Evolutionary conservation across 2,113 vertebrate species (phyloP), one percentile per base, ranked within the genome.

Genomic region (Acrocephalus kingi): DNA sequence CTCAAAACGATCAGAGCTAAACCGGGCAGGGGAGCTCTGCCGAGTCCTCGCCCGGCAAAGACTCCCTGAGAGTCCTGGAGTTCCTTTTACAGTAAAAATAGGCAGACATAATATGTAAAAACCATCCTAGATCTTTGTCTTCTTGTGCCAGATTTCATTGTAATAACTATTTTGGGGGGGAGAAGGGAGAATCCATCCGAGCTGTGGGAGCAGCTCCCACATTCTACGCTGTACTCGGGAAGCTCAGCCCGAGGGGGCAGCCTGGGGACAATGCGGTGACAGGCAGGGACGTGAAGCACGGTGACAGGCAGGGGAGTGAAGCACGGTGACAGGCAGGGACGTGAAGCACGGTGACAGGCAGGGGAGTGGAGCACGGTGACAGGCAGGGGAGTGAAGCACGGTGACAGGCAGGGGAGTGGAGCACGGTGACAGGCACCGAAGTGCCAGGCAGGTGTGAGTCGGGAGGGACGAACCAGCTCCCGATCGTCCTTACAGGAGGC

Each of bases 141-240:
- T n/a, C 66, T 54, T 54, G 43, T 30, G n/a, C 31, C 43, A 24
- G 28, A 52, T 66, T 48, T 48, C 9, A 30, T 21, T 48, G 46
- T 16, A 45, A 6, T 18, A 45, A 14, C 3, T 8, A 5, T 69
- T 76, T 28, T 4, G 3, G 1, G 17, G 16, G 19, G 10, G 30
- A 48, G 12, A 16, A 27, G 6, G 11, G 31, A 35, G 33, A 72
- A 24, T 49, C 39, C 63, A 4, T 3, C 37, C 13, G 10, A 33
- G 4, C 24, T 1, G 12, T 7, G 13, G 58, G 28, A 51, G 74
- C 64, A n/a, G 48, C 43, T 67, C 30, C 68, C 25, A 19, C 6
- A 0, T 4, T 16, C 7, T 6, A 2, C 8, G 0, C 3, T 5
- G 14, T 3, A 5, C 21, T 39, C 20, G 5, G 54, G 27, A 14